Evolutionary conservation across 2,888 invertebrate genomes (phyloP), one percentile per base, ranked within the genome.

Genomic region (Dysmachus trigonus): DNA sequence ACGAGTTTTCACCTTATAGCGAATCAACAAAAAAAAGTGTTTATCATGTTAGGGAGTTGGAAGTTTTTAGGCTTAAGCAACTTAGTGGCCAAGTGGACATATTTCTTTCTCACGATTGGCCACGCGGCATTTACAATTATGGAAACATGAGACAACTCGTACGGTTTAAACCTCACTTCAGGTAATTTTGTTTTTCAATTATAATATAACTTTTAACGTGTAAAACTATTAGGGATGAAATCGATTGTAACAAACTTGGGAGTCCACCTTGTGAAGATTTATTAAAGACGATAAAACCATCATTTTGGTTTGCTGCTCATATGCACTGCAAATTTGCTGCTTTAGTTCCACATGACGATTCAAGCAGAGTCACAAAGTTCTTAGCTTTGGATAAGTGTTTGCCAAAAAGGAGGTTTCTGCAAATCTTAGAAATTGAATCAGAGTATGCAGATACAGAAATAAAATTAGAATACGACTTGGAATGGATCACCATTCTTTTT

Each of bases 21-120:
- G 95, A 95, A 72, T 93, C 93, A 85, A 95, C 97, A 0, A 94
- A 96, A 89, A 93, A 98, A 87, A 96, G 97, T 89, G 97, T 97
- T 0, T 99, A 99, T 92, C 99, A 99, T 91, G 94, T 98, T 5
- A 94, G 99, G 86, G 96, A 96, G 90, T 90, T 97, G 82, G 98
- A 98, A 90, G 95, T 98, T 13, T 99, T 97, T 91, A 94, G 98
- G 87, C 92, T 99, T 62, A 97, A 96, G 90, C 99, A 99, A 93
- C 88, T 95, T 0, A 93, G 94, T 15, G 93, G 94, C 6, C 92
- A 94, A 71, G 92, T 99, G 18, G 97, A 99, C 93, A 95, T 99
- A 72, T 96, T 98, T 93, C 91, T 99, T 88, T 98, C 98, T 0
- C 99, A 99, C 92, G 99, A 99, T 91, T 99, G 99, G 99, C 99